Evolutionary conservation across 2,888 invertebrate species (phyloP), one percentile per base, ranked within the genome.

Genomic region (Macropis europaea): DNA sequence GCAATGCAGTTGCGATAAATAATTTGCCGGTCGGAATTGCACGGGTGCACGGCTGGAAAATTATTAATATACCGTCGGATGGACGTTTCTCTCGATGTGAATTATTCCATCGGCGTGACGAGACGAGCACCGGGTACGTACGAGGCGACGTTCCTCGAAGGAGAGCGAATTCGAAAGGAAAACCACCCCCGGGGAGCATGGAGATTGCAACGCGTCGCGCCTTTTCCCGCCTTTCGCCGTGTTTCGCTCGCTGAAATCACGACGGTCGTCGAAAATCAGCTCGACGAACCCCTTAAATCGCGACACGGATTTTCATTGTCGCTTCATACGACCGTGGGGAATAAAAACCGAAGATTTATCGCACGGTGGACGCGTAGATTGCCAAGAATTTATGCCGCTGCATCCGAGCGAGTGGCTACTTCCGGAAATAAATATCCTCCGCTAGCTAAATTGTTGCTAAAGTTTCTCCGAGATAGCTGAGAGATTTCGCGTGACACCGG

Each of bases 331-430:
- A n/a, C 43, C 4, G 24, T 7, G 6, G 13, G 17, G 28, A 34
- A 45, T 38, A 56, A 47, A 59, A 22, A 43, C 11, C 19, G 7
- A 34, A 61, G 40, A 36, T 32, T 28, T 60, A 54, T 36, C 53
- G 13, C 13, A 40, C 32, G 53, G 50, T 30, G 26, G 28, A 45
- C 47, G 48, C 53, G 52, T 56, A 38, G 48, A 54, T 66, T 61
- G 69, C 56, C 34, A 45, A 50, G 28, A 61, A 75, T 75, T 75
- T 64, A 75, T 52, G 53, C n/a, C n/a, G n/a, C n/a, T n/a, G 13
- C 28, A 9, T 40, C 0, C 17, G 28, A 48, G 34, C 32, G 61
- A 61, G 36, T 38, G 34, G 59, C 45, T 30, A 38, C 48, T 63
- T 62, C 22, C 38, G 48, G 48, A 38, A 62, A 59, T 38, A 63